Conservation (phyloP, 1,140 invertebrate genomes). For the Bombyx mori region ASM3026992v2 NC_085115.1:11162001-11162500, state of each 20-base stretch:
- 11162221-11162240: slow-evolving; percentile 18
- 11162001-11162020: slow-evolving; percentile 53
- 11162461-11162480: too few relatives aligned
- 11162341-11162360: not conserved
- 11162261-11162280: slow-evolving; percentile 53
- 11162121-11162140: slow-evolving; percentile 31
- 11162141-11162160: not conserved
- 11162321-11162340: slow-evolving; percentile 9
- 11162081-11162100: slow-evolving; percentile 42
- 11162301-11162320: slow-evolving; percentile 7
- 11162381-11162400: not conserved
- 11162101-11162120: slow-evolving; percentile 38
- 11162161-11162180: slow-evolving; percentile 9
- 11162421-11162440: not conserved
- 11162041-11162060: slow-evolving; percentile 46
- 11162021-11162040: slow-evolving; percentile 39
- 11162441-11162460: not conserved
- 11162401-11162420: too few relatives aligned
- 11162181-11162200: slow-evolving; percentile 59
- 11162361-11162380: not conserved
- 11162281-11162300: slow-evolving; percentile 10
- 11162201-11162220: slow-evolving; percentile 42
- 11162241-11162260: slow-evolving; percentile 34
- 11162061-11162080: slow-evolving; percentile 33
- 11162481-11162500: too few relatives aligned